These are phyloP conservation scores for Ridgeia piscesae DNA, from an alignment of 1,140 invertebrate species.

Conservation along the genomic window DNA sequence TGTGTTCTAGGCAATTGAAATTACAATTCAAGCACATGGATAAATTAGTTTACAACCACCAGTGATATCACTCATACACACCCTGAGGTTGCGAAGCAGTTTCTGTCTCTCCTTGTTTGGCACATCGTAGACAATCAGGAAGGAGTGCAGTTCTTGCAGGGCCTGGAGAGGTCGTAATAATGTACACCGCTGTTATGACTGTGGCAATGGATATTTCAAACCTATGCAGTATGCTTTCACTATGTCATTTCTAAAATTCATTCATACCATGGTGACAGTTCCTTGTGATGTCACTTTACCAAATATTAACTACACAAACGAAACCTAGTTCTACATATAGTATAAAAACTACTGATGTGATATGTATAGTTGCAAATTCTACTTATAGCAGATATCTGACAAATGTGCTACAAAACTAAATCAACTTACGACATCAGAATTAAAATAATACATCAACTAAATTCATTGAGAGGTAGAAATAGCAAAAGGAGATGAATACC, in stretches of 20 bases:
- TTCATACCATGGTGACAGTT: neutral
- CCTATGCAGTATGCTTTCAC: neutral
- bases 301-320: no score
- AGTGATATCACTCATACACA: conserved; percentile 29
- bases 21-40: neutral
- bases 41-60: neutral
- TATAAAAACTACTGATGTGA: neutral
- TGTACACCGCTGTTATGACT: neutral
- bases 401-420: neutral
- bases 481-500: neutral
- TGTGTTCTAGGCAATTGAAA: neutral
- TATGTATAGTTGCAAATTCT: neutral
- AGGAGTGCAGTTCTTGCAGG: conserved; percentile 50
- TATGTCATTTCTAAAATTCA: neutral
- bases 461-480: neutral
- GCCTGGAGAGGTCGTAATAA: neutral
- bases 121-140: conserved; percentile 47
- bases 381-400: neutral
- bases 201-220: neutral
- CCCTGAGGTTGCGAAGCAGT: conserved; percentile 55
- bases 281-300: neutral
- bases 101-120: conserved; percentile 56
- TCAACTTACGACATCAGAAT: neutral
- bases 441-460: neutral
- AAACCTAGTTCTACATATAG: neutral